Evolutionary conservation across 2,888 invertebrate species (phyloP).

Genomic region (Eustalomyia histrio): DNA sequence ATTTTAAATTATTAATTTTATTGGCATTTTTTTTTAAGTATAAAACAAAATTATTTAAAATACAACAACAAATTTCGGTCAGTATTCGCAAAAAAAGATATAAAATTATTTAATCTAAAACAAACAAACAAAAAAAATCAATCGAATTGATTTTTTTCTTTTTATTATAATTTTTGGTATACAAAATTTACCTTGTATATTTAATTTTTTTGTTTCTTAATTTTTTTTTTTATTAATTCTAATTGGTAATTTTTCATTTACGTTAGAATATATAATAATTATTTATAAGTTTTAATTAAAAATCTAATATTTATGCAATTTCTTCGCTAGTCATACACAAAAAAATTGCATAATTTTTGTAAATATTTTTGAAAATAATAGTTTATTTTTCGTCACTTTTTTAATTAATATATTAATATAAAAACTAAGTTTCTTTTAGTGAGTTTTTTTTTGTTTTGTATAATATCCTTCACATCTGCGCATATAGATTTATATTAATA

Average conservation of each 20-base stretch:
- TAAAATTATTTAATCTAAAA: slow-evolving; percentile 59
- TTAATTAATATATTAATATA: slow-evolving; percentile 18
- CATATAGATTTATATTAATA: slow-evolving; percentile 26
- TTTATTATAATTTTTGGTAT: slow-evolving; percentile 40
- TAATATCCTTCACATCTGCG: slow-evolving; percentile 22
- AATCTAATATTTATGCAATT: slow-evolving; percentile 55
- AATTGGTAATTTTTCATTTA: slow-evolving; percentile 31
- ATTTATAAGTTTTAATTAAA: slow-evolving; percentile 11
- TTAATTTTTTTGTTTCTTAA: slow-evolving; percentile 6
- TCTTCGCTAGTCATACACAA: slow-evolving; percentile 65
- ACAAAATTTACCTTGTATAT: slow-evolving; percentile 39
- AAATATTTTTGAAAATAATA: slow-evolving; percentile 58
- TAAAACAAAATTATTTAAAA: slow-evolving; percentile 54
- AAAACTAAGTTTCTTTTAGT: slow-evolving; percentile 40
- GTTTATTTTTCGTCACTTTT: slow-evolving; percentile 16
- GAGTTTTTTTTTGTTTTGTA: slow-evolving; percentile 55
- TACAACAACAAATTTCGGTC: slow-evolving; percentile 65
- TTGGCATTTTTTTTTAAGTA: slow-evolving; percentile 60
- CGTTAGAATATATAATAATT: slow-evolving; percentile 1
- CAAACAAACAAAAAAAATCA: slow-evolving; percentile 30
- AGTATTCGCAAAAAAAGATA: slow-evolving; percentile 67
- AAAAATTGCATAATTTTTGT: slow-evolving; percentile 58
- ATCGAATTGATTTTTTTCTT: slow-evolving; percentile 38
- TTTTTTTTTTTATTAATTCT: neutral
- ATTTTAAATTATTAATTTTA: slow-evolving; percentile 40